These are phyloP conservation scores for Listrodromus nycthemerus DNA, from an alignment of 2,888 invertebrate genomes.

Conservation along the genomic window DNA sequence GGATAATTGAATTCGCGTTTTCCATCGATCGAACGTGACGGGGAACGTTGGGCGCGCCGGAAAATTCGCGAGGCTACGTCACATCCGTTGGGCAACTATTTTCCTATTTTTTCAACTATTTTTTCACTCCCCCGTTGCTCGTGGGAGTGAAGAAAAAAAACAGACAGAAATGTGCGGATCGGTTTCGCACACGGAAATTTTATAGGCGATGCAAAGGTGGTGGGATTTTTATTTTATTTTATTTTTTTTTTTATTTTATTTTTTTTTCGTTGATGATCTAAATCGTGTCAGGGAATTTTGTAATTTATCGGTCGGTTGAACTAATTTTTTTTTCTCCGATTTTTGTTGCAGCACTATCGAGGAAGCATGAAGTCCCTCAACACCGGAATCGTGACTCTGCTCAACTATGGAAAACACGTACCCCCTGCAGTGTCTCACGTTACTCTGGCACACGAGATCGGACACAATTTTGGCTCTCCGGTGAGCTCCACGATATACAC, in stretches of 20 bases:
- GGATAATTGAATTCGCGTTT: conserved; percentile 69
- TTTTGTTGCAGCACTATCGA: conserved; percentile 91
- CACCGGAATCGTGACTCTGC: conserved; percentile 98
- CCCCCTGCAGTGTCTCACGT: conserved; percentile 99
- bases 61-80: conserved; percentile 30
- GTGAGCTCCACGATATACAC: conserved; percentile 85
- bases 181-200: not conserved
- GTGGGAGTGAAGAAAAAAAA: conserved; percentile 56
- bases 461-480: conserved; percentile 99
- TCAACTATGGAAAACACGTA: conserved; percentile 99
- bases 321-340: conserved; percentile 76
- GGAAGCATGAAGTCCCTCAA: conserved; percentile 97
- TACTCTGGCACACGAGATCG: conserved; percentile 99
- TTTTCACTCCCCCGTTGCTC: conserved; percentile 56
- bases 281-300: conserved; percentile 4
- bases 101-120: no score
- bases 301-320: conserved; percentile 13
- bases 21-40: conserved; percentile 64
- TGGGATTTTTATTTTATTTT: not conserved
- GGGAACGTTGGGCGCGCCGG: conserved; percentile 20
- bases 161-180: conserved; percentile 27
- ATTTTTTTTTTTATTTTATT: not conserved
- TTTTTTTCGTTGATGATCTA: conserved; percentile 7
- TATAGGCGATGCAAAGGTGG: not conserved
- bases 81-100: conserved; percentile 58